Evolutionary conservation across 1,140 invertebrate species (phyloP).

Genomic region (Mycetomoellerius zeteki): DNA sequence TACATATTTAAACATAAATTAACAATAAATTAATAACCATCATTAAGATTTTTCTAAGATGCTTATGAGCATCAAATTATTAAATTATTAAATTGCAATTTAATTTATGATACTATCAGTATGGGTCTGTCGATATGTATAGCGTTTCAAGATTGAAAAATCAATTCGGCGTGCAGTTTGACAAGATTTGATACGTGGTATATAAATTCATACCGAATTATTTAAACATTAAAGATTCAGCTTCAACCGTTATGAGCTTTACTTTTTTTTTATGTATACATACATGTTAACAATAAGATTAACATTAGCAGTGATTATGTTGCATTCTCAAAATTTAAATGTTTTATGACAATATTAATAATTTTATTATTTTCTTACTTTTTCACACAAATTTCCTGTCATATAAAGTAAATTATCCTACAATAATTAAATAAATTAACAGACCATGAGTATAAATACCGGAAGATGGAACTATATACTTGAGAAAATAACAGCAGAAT

Average conservation of each 20-base stretch:
- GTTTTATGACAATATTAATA: conserved; percentile 71
- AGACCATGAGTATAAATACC: conserved; percentile 67
- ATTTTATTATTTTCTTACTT: conserved; percentile 70
- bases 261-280: not conserved
- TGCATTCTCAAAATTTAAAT: conserved; percentile 61
- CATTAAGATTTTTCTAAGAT: no score
- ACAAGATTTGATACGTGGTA: no score
- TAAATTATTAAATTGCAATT: no score
- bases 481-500: conserved; percentile 61
- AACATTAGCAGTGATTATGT: not conserved
- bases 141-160: no score
- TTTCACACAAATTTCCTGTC: conserved; percentile 71
- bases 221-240: no score
- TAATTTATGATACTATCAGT: no score
- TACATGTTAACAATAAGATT: conserved; percentile 31
- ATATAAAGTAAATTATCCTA: conserved; percentile 72
- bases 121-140: no score
- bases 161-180: no score
- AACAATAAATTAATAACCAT: not conserved
- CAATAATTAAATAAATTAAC: conserved; percentile 77
- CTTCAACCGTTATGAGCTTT: no score
- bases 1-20: not conserved
- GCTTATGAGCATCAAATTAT: no score
- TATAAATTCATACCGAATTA: no score
- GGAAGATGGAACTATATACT: conserved; percentile 15